Evolutionary conservation across 2,888 invertebrate genomes (phyloP).

Genomic region (Parelbella ahira): DNA sequence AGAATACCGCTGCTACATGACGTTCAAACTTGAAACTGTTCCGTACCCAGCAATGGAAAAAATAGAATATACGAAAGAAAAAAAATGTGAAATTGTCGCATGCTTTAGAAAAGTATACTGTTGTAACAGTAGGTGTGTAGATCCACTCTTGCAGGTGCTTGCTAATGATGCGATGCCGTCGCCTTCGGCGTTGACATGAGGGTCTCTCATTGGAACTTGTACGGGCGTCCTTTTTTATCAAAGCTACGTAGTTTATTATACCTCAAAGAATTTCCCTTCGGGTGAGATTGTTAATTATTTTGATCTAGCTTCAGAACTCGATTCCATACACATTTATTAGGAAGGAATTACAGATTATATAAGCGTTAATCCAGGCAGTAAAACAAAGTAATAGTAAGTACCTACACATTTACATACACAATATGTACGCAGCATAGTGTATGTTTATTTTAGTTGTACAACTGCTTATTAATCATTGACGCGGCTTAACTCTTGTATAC

Average conservation of each 20-base stretch:
- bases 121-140: constrained; percentile 36
- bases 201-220: constrained; percentile 45
- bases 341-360: too few relatives aligned
- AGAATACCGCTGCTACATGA: constrained; percentile 33
- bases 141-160: constrained; percentile 45
- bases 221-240: constrained; percentile 40
- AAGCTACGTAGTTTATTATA: constrained; percentile 28
- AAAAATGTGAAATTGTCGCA: constrained; percentile 16
- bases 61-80: constrained; percentile 16
- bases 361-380: too few relatives aligned
- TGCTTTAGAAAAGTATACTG: constrained; percentile 39
- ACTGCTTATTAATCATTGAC: too few relatives aligned
- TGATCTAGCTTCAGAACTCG: not conserved
- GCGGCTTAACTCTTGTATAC: too few relatives aligned
- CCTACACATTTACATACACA: too few relatives aligned
- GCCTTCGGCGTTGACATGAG: constrained; percentile 45
- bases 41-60: constrained; percentile 29
- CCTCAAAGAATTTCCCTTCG: constrained; percentile 8
- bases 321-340: too few relatives aligned
- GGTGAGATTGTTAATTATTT: not conserved
- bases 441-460: too few relatives aligned
- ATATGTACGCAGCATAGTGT: too few relatives aligned
- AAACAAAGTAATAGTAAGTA: too few relatives aligned
- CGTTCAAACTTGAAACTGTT: not conserved
- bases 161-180: constrained; percentile 51